Percentiles rank a stretch among this genome's conserved stretches.
phyloP scores from a whole-genome alignment of 2,888 invertebrate species.

The Monochamus alternatus region DNA sequence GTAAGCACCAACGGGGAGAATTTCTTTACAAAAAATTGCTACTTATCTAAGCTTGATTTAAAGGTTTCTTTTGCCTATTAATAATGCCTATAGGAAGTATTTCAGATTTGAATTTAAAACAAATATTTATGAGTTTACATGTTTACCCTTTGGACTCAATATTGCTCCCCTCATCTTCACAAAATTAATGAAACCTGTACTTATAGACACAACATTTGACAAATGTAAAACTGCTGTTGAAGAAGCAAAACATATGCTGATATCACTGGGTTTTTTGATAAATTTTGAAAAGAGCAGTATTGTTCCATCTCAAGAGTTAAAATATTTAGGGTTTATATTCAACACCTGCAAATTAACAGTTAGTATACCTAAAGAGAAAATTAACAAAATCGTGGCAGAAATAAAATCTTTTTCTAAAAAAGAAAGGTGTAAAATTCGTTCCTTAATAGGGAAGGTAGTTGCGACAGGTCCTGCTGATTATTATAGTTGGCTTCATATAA shows the following conservation, averaged over 20 bases:
- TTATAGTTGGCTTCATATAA: no score
- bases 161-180: background rate
- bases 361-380: no score
- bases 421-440: no score
- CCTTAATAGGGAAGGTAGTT: no score
- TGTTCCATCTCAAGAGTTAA: background rate
- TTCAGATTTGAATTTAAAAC: background rate
- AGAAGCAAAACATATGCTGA: background rate
- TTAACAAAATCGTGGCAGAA: no score
- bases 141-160: background rate
- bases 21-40: background rate
- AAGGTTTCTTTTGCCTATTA: background rate
- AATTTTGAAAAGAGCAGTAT: background rate
- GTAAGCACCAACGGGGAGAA: no score
- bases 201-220: background rate
- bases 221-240: background rate
- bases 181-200: background rate
- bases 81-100: no score
- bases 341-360: background rate
- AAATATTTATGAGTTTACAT: background rate
- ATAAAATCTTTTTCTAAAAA: no score
- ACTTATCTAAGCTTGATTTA: background rate
- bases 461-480: no score
- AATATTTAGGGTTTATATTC: background rate
- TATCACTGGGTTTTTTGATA: background rate